Conservation (phyloP, 2,888 invertebrate genomes). For the Nymphalis polychloros region DNA sequence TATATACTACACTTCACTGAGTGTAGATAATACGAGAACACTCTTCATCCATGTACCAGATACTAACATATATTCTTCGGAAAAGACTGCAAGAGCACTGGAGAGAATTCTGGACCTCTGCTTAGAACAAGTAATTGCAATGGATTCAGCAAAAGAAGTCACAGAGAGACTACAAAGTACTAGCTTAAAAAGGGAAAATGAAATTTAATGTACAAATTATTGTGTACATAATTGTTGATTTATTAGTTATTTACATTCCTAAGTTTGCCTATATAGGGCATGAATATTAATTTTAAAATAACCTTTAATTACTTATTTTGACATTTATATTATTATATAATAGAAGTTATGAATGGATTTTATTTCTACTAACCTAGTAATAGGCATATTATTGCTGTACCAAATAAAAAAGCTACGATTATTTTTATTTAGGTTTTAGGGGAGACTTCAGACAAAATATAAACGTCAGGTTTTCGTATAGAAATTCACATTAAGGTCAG, state of each 20-base stretch:
- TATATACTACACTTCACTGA: constrained; percentile 89
- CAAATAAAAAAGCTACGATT: too few species aligned
- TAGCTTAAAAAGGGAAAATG: constrained; percentile 28
- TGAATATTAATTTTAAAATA: too few species aligned
- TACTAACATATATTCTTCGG: constrained; percentile 80
- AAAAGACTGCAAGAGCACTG: constrained; percentile 81
- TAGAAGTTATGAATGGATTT: not conserved
- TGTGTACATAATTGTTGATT: not conserved
- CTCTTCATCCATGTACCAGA: constrained; percentile 92
- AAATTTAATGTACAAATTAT: constrained; percentile 10
- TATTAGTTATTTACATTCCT: not conserved
- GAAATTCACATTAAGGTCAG: too few species aligned
- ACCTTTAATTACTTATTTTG: too few species aligned
- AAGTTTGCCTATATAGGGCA: not conserved
- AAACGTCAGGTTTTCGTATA: too few species aligned
- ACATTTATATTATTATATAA: too few species aligned
- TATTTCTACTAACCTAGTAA: too few species aligned
- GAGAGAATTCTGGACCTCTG: constrained; percentile 62
- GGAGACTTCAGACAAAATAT: too few species aligned
- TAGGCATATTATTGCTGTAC: too few species aligned
- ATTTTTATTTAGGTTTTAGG: too few species aligned
- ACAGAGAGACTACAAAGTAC: constrained; percentile 43
- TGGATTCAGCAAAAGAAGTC: constrained; percentile 41
- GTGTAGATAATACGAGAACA: constrained; percentile 81
- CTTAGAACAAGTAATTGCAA: constrained; percentile 55